Conservation (phyloP, 2,888 invertebrate genomes). For the Acronicta alni region DNA sequence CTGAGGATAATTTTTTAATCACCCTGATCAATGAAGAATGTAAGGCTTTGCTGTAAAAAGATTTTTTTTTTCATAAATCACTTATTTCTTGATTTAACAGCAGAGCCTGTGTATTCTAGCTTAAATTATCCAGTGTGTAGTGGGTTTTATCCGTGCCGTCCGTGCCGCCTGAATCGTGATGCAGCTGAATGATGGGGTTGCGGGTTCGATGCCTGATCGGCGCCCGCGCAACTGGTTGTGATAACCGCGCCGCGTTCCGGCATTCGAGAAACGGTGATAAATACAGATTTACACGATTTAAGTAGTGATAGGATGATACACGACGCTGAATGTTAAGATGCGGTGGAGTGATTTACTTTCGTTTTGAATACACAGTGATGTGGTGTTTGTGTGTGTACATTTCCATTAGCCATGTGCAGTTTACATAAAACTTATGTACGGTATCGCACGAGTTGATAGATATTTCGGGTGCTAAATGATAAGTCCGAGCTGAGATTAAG, state of each 20-base stretch:
- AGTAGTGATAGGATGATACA: constrained; percentile 41
- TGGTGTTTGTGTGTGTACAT: neutral
- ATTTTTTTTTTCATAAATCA: neutral
- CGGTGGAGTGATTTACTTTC: neutral
- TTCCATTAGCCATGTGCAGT: no score
- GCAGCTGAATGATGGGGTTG: constrained; percentile 48
- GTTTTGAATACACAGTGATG: neutral
- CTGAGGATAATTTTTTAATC: no score
- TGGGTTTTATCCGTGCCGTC: constrained; percentile 12
- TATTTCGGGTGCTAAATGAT: no score
- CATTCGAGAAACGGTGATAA: constrained; percentile 46
- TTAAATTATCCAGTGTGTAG: constrained; percentile 18
- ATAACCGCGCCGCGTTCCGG: constrained; percentile 27
- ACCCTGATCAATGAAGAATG: no score
- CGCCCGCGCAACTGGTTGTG: constrained; percentile 40
- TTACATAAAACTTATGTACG: no score
- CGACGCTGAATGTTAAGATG: constrained; percentile 8
- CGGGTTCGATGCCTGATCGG: constrained; percentile 46
- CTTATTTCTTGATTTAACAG: no score
- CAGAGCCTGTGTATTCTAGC: neutral
- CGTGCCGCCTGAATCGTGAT: constrained; percentile 50
- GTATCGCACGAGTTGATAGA: no score
- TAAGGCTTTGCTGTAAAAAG: neutral
- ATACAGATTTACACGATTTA: constrained; percentile 49
- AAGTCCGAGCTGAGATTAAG: no score